Evolutionary conservation across 2,113 vertebrate species (phyloP), one percentile per base, ranked within the genome.

Genomic region (Sturnira hondurensis): DNA sequence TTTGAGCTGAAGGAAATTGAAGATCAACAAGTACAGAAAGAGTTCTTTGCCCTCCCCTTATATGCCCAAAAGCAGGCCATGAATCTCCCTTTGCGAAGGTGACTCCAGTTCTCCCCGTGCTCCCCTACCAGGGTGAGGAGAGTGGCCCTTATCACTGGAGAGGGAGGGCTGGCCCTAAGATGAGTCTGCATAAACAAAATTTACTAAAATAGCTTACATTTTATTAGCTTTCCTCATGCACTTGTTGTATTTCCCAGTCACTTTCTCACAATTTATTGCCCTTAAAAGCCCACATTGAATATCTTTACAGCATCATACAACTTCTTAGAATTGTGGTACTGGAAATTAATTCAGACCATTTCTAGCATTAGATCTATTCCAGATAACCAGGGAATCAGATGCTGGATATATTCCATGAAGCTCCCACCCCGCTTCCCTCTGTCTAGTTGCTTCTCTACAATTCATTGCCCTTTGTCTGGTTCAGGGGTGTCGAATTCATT

Each of bases 321-420:
- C 33, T n/a, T 67, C 28, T n/a, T 93, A 95, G 73, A 54, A 83
- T 80, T 73, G 13, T 93, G 31, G 24, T 95, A 58, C 1, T 93
- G 2, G 56, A 77, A 91, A 82, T 89, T 92, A 91, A 77, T 71
- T 89, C 36, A 95, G 31, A 61, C 85, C 20, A 76, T 95, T 93
- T 95, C 61, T 41, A 83, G 4, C 63, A 61, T 81, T 33, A 90
- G 54, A 95, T 74, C 19, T 61, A 82, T 83, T 91, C 85, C 63
- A 95, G 41, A 77, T n/a, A 89, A 65, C 7, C 14, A 77, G 33
- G 36, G n/a, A 91, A 43, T 93, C 16, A 71, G 45, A 74, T 1
- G 4, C 52, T 78, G 22, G 1, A 20, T 93, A n/a, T 90, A 65
- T n/a, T 50, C 82, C 89, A 41, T 91, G 5, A 83, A 65, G 31